phyloP scores from a whole-genome alignment of 2,888 invertebrate genomes.

The Luffia ferchaultella region DNA sequence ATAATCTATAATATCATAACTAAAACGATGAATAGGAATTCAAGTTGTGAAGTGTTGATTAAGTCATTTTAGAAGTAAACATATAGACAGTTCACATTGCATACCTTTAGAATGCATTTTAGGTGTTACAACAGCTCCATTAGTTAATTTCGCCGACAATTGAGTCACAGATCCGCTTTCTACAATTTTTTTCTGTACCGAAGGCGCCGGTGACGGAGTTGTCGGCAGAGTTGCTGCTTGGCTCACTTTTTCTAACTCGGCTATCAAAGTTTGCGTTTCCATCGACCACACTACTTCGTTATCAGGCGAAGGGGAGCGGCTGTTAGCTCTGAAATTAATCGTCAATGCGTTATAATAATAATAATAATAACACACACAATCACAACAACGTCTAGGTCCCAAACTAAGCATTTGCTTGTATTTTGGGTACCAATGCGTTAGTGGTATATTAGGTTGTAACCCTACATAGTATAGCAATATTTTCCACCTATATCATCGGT shows the following conservation, averaged over 20 bases:
- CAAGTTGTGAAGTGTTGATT: too few species aligned
- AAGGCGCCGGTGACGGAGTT: background rate
- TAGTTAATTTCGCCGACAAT: conserved; percentile 20
- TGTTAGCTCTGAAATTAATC: background rate
- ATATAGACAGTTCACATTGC: background rate
- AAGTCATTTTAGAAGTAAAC: too few species aligned
- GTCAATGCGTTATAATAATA: background rate
- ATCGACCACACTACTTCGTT: conserved; percentile 35
- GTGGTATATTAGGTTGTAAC: too few species aligned
- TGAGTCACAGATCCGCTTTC: conserved; percentile 25
- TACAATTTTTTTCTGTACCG: conserved; percentile 9
- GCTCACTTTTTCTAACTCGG: conserved; percentile 27
- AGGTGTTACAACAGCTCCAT: conserved; percentile 36
- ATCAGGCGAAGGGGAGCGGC: conserved; percentile 4
- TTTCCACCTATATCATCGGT: too few species aligned
- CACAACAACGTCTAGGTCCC: too few species aligned
- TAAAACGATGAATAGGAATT: too few species aligned
- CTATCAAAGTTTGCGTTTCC: conserved; percentile 37
- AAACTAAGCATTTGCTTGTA: too few species aligned
- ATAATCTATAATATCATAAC: too few species aligned
- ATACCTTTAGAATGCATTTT: conserved; percentile 21
- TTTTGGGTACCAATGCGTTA: too few species aligned
- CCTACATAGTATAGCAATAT: too few species aligned
- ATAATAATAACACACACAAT: too few species aligned
- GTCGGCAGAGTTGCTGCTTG: conserved; percentile 16